These are phyloP conservation scores for Hyla sarda DNA, from an alignment of 2,113 vertebrate genomes.

Conservation along the genomic window DNA sequence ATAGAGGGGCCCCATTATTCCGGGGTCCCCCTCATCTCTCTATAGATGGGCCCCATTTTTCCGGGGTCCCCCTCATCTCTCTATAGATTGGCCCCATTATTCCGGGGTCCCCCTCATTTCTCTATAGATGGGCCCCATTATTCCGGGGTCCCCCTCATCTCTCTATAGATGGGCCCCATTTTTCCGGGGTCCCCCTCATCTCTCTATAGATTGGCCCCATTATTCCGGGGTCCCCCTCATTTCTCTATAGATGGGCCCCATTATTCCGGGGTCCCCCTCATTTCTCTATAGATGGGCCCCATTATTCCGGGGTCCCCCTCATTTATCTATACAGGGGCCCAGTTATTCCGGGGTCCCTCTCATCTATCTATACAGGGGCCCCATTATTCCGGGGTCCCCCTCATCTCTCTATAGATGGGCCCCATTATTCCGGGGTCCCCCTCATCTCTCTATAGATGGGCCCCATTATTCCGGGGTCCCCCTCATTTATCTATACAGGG, in stretches of 20 bases:
- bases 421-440: background rate
- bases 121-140: background rate
- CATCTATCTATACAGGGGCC: accelerated
- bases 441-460: background rate
- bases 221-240: background rate
- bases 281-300: background rate
- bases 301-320: background rate
- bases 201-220: background rate
- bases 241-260: background rate
- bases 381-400: background rate
- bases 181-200: background rate
- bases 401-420: too few species aligned
- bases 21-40: background rate
- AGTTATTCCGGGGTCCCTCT: background rate
- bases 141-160: background rate
- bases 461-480: background rate
- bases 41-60: too few species aligned
- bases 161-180: background rate
- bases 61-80: too few species aligned
- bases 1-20: background rate
- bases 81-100: background rate
- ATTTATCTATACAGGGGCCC: background rate
- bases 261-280: background rate
- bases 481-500: too few species aligned
- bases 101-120: background rate